phyloP scores from a whole-genome alignment of 1,140 invertebrate species.

The Zaprionus lachaisei region DNA sequence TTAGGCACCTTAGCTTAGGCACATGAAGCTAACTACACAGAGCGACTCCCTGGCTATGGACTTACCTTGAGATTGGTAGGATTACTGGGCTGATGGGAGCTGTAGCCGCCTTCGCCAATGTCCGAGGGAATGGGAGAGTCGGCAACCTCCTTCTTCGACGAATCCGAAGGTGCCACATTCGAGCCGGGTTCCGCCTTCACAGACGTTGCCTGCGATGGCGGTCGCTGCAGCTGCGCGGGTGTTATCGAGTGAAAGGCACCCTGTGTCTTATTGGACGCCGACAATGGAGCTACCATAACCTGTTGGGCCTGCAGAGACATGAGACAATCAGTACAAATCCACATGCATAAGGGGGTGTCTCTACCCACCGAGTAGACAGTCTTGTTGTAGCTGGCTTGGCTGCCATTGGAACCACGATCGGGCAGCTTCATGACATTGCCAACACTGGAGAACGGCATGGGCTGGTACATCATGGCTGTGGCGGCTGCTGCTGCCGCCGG shows the following conservation, averaged over 20 bases:
- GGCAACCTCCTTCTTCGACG: constrained; percentile 86
- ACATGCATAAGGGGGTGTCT: too few relatives aligned
- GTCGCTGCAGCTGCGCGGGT: constrained; percentile 80
- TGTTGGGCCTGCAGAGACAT: constrained; percentile 46
- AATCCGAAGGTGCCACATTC: constrained; percentile 85
- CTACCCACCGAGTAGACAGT: constrained; percentile 54
- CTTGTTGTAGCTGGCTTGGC: constrained; percentile 46
- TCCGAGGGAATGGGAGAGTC: constrained; percentile 84
- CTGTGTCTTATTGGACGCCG: constrained; percentile 44
- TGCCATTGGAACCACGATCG: constrained; percentile 34
- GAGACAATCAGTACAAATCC: neutral
- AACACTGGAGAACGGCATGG: constrained; percentile 71
- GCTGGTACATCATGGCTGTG: constrained; percentile 79
- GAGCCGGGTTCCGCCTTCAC: constrained; percentile 88
- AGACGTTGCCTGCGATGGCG: constrained; percentile 87
- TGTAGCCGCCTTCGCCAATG: constrained; percentile 62
- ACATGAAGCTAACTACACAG: too few relatives aligned
- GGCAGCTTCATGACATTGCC: constrained; percentile 58
- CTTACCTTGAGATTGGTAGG: constrained; percentile 48
- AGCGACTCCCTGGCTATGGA: neutral
- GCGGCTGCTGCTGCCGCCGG: constrained; percentile 72
- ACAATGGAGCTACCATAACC: constrained; percentile 47
- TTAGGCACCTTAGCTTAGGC: too few relatives aligned
- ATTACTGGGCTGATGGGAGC: constrained; percentile 54
- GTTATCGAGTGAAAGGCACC: constrained; percentile 78